Base-by-base conservation (phyloP, 1,140 invertebrate genomes). In the Argopecten irradians region DNA sequence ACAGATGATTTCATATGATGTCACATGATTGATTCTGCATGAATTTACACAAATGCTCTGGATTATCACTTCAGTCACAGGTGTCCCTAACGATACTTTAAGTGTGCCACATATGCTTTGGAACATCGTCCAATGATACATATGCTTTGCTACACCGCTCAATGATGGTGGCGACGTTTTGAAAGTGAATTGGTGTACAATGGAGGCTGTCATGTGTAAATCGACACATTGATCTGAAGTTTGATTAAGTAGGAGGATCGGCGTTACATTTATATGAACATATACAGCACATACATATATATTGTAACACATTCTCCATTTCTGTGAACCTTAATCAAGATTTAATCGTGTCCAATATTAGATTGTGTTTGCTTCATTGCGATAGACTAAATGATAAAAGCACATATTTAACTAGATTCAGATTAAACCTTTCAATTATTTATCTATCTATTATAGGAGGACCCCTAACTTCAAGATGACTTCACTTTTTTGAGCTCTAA, bases 41-140 rank as follows among this genome's bases (percentile, higher is more conserved):
- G 55, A 71, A 71, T 71, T 71, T 71, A 71, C 55, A 71, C 55
- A 71, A 71, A 71, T 71, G 55, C 55, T 71, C n/a, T 5, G 55
- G 55, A 71, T 71, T 71, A 71, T 87, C 71, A 86, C 14, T 35
- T 13, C 9, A 32, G 86, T 36, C 83, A 87, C 86, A 87, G 86
- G 86, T 87, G 82, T 82, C 34, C 2, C 35, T 87, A 87, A 87
- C 35, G 86, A 41, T 33, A 34, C 32, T 87, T 87, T 87, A 83
- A 87, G 41, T 55, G 43, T 32, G 82, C 39, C 71, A 87, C 86
- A 87, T 82, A 87, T 87, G 86, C 86, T 16, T 5, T 8, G 55
- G 22, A 28, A 71, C 55, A 71, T n/a, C 55, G 28, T 71, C n/a
- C n/a, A n/a, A n/a, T n/a, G n/a, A n/a, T n/a, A n/a, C n/a, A n/a